These are phyloP conservation scores for Gambusia yucatana DNA, from an alignment of 2,797 vertebrate genomes.

Conservation along the genomic window DNA sequence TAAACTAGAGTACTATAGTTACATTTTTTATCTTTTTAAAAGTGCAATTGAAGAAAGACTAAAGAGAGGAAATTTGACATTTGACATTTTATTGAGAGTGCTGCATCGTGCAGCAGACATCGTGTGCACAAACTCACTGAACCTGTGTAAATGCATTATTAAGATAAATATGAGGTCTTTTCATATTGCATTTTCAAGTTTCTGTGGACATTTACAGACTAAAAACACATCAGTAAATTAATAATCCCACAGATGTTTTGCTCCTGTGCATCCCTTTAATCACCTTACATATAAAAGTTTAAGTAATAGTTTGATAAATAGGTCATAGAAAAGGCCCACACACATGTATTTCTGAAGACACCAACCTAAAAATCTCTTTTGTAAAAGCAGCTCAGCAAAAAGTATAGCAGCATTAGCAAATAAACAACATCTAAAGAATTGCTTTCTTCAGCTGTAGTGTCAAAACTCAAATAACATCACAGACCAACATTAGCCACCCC, in stretches of 20 bases:
- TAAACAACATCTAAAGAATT: slow-evolving; percentile 65
- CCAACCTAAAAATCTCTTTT: slow-evolving; percentile 37
- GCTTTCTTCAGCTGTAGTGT: slow-evolving; percentile 60
- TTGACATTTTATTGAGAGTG: slow-evolving; percentile 65
- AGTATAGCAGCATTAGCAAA: slow-evolving; percentile 61
- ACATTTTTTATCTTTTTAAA: not conserved
- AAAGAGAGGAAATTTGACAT: slow-evolving; percentile 10
- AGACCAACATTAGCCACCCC: slow-evolving; percentile 74
- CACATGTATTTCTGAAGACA: slow-evolving; percentile 42
- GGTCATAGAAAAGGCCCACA: slow-evolving; percentile 45
- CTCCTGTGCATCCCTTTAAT: slow-evolving; percentile 30
- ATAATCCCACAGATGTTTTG: slow-evolving; percentile 46
- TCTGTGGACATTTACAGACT: slow-evolving; percentile 39
- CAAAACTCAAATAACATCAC: slow-evolving; percentile 75
- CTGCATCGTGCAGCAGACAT: slow-evolving; percentile 50
- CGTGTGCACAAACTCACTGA: slow-evolving; percentile 52
- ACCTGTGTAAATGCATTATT: slow-evolving; percentile 54
- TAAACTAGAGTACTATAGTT: not conserved
- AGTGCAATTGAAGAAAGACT: not conserved
- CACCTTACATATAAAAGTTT: slow-evolving; percentile 50
- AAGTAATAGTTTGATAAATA: slow-evolving; percentile 27
- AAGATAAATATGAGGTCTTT: slow-evolving; percentile 69
- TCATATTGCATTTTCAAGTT: slow-evolving; percentile 65
- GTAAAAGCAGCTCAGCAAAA: slow-evolving; percentile 51
- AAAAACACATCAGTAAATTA: slow-evolving; percentile 42